Conservation (phyloP, 2,888 invertebrate genomes). For the Eilema sororculum region DNA sequence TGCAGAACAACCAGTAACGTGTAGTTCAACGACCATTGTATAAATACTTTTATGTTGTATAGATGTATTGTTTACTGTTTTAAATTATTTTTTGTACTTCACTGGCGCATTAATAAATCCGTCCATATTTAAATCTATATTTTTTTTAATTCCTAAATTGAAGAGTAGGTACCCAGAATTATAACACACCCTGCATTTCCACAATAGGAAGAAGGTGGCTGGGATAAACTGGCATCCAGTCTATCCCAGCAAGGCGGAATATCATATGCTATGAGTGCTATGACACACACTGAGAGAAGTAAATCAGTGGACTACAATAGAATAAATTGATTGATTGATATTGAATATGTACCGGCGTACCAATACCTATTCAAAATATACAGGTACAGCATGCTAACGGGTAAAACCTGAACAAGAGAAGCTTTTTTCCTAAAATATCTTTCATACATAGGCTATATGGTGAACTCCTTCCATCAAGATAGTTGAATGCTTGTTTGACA, state of each 20-base stretch:
- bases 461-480: background rate
- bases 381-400: no score
- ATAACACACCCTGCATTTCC: no score
- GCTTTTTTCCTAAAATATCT: no score
- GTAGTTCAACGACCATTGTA: conserved; percentile 38
- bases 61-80: conserved; percentile 51
- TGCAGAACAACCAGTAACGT: conserved; percentile 54
- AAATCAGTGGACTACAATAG: no score
- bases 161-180: background rate
- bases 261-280: no score
- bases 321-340: no score
- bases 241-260: no score
- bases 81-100: conserved; percentile 60
- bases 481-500: background rate
- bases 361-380: no score
- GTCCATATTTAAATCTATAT: conserved; percentile 53
- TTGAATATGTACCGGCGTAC: no score
- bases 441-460: background rate
- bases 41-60: conserved; percentile 49
- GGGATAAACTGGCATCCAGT: no score
- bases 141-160: background rate
- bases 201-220: background rate
- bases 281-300: no score
- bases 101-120: conserved; percentile 65
- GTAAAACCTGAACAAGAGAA: no score